phyloP scores from a whole-genome alignment of 1,140 invertebrate genomes.

The Popillia japonica region DNA sequence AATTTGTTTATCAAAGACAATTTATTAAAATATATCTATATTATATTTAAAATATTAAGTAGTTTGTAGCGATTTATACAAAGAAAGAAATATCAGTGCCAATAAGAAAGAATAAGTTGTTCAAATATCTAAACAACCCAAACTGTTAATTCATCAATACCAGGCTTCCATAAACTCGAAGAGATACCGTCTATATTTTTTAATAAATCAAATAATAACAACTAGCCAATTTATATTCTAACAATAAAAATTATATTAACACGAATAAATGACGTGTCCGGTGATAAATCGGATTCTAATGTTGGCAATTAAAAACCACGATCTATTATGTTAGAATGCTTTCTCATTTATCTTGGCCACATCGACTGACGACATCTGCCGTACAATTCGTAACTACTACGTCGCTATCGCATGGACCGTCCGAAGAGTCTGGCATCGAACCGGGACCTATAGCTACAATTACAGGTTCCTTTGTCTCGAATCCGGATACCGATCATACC shows the following conservation, averaged over 20 bases:
- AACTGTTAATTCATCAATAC: conserved; percentile 4
- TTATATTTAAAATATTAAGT: conserved; percentile 3
- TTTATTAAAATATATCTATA: not conserved
- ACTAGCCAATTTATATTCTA: conserved; percentile 13
- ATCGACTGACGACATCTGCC: conserved; percentile 57
- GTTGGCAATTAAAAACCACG: not conserved
- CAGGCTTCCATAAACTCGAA: conserved; percentile 5
- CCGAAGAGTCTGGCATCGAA: conserved; percentile 63
- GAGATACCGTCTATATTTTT: conserved; percentile 8
- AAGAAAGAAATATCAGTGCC: not conserved
- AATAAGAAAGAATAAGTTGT: not conserved
- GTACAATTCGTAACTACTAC: conserved; percentile 50
- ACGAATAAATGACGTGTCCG: not conserved
- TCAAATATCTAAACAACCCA: not conserved
- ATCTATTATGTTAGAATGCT: conserved; percentile 50
- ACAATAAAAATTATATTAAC: not conserved
- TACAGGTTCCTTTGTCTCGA: conserved; percentile 69
- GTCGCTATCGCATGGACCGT: conserved; percentile 54
- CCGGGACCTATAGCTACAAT: conserved; percentile 72
- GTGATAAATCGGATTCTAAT: not conserved
- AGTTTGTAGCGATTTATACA: not conserved
- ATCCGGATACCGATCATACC: conserved; percentile 68
- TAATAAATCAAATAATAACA: conserved; percentile 9
- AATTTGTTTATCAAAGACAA: not conserved
- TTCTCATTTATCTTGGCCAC: conserved; percentile 58